Conservation (phyloP, 2,797 vertebrate genomes). For the Cuniculus paca region DNA sequence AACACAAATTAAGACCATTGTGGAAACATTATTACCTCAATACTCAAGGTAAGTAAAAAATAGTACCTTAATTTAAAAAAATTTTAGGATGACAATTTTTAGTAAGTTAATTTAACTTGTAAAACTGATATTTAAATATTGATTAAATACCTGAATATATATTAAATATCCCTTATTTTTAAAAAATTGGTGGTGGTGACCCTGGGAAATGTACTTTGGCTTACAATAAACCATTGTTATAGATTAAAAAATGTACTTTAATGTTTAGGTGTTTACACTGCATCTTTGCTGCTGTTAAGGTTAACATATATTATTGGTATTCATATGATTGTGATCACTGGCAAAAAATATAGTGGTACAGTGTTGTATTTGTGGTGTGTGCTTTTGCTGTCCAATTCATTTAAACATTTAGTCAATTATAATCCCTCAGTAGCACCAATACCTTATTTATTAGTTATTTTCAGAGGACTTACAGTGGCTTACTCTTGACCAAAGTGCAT, state of each 20-base stretch:
- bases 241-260: neutral
- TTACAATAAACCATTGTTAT: slow-evolving; percentile 25
- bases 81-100: slow-evolving; percentile 58
- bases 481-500: neutral
- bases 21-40: slow-evolving; percentile 99
- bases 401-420: neutral
- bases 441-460: slow-evolving; percentile 5
- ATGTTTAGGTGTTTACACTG: neutral
- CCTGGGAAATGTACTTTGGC: neutral
- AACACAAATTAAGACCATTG: slow-evolving; percentile 98
- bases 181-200: neutral
- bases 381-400: neutral
- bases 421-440: neutral
- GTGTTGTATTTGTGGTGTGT: slow-evolving; percentile 35
- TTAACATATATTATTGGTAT: neutral
- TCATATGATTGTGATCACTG: neutral
- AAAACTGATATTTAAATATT: slow-evolving; percentile 42
- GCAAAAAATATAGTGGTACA: neutral
- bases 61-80: slow-evolving; percentile 42
- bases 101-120: slow-evolving; percentile 40
- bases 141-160: slow-evolving; percentile 30
- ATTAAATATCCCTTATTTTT: neutral
- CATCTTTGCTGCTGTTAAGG: neutral
- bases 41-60: slow-evolving; percentile 94
- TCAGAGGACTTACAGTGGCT: neutral